Evolutionary conservation across 2,797 vertebrate species (phyloP), one percentile per base, ranked within the genome.

Genomic region (Pseudomugil gertrudae): DNA sequence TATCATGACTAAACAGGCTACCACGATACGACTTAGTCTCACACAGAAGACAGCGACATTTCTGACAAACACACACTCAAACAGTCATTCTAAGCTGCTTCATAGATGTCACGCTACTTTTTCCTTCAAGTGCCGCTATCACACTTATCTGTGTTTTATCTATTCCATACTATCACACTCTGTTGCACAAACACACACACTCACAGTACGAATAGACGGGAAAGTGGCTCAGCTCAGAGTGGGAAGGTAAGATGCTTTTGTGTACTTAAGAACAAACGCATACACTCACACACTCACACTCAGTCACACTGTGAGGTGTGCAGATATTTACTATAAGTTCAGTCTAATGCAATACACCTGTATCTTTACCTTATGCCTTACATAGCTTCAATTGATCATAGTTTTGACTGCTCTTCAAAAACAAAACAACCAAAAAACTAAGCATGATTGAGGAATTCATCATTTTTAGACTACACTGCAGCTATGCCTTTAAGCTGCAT

Each of bases 21-120:
- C 78, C 52, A 68, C 51, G 61, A 69, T 64, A 87, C 56, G 72
- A 72, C 62, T 85, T 65, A 82, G 87, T 72, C 78, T 84, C 85
- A 93, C 89, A 92, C 79, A 91, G 80, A 90, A 72, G 83, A 89
- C 90, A 82, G 78, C 15, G 8, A 87, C 66, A 11, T 64, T 67
- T 81, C 79, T 81, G 53, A 83, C 86, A 81, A 74, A 79, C 79
- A 83, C 72, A 76, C 80, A 78, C 83, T 68, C 70, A 72, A 65
- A 81, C 74, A 84, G 64, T 79, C 76, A 79, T 75, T 83, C 78
- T 76, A 63, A 86, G 67, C 40, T 29, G 63, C 70, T 81, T 80
- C 70, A 81, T 29, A 75, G 52, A 69, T 64, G 74, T 84, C 81
- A 81, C 47, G 33, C 69, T 74, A 73, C 48, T 78, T 84, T 79